Evolutionary conservation across 2,797 vertebrate species (phyloP).

Genomic region (Cyprinodon diabolis): DNA sequence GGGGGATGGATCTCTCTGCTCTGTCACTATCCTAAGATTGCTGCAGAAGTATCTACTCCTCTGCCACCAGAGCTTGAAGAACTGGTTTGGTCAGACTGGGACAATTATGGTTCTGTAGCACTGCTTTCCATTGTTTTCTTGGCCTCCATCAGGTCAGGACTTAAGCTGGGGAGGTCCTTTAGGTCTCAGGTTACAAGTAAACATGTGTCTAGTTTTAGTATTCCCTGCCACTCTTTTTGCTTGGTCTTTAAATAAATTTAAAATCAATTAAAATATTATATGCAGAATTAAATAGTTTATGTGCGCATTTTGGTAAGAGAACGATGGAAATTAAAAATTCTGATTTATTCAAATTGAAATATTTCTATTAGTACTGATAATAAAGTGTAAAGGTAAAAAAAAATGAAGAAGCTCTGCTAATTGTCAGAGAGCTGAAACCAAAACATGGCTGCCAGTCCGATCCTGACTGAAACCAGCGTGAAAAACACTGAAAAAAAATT

Average conservation of each 20-base stretch:
- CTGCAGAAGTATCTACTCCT: neutral
- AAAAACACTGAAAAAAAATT: neutral
- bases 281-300: neutral
- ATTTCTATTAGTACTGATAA: neutral
- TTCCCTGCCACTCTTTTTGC: neutral
- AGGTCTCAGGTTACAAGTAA: neutral
- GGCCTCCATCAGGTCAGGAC: neutral
- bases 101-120: slow-evolving; percentile 19
- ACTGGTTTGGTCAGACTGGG: slow-evolving; percentile 21
- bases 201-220: neutral
- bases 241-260: neutral
- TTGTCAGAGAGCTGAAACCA: neutral
- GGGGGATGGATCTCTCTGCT: neutral
- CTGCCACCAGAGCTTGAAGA: neutral
- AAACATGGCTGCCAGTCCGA: neutral
- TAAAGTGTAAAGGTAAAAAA: neutral
- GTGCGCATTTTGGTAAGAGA: neutral
- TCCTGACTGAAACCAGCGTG: neutral
- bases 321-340: neutral
- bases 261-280: neutral
- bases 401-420: neutral
- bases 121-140: neutral
- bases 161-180: neutral
- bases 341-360: neutral
- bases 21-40: slow-evolving; percentile 6